Percentiles rank a stretch among this genome's conserved stretches.
phyloP scores from a whole-genome alignment of 2,888 invertebrate genomes.

The Lymantria dispar region DNA sequence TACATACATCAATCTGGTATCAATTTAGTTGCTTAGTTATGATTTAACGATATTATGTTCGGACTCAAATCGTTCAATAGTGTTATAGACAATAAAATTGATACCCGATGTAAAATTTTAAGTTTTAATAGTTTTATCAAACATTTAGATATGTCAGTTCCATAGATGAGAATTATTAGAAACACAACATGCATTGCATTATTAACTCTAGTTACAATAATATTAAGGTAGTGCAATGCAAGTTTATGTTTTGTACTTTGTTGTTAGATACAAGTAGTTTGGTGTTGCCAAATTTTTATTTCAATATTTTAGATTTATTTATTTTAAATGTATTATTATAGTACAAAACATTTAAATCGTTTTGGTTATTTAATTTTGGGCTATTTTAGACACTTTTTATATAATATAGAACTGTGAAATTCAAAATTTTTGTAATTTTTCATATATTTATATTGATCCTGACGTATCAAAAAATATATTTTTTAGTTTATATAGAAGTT shows the following conservation, averaged over 20 bases:
- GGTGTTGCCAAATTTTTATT: conserved; percentile 7
- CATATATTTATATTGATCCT: neutral
- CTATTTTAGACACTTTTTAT: neutral
- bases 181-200: conserved; percentile 13
- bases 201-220: neutral
- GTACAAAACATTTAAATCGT: conserved; percentile 11
- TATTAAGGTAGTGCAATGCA: conserved; percentile 7
- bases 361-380: conserved; percentile 17
- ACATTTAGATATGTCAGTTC: conserved; percentile 27
- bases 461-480: conserved; percentile 6
- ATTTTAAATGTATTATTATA: conserved; percentile 9
- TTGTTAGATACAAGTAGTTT: conserved; percentile 9
- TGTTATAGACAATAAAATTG: neutral
- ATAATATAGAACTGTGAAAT: neutral
- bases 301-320: conserved; percentile 6
- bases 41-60: too few relatives aligned
- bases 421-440: neutral
- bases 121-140: neutral
- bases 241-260: conserved; percentile 24
- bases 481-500: neutral
- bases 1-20: too few relatives aligned
- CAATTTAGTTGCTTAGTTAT: neutral
- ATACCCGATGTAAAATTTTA: neutral
- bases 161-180: conserved; percentile 1
- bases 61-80: too few relatives aligned